These are phyloP conservation scores for Oxyscelio sp. DNA, from an alignment of 2,888 invertebrate species.

Conservation along the genomic window DNA sequence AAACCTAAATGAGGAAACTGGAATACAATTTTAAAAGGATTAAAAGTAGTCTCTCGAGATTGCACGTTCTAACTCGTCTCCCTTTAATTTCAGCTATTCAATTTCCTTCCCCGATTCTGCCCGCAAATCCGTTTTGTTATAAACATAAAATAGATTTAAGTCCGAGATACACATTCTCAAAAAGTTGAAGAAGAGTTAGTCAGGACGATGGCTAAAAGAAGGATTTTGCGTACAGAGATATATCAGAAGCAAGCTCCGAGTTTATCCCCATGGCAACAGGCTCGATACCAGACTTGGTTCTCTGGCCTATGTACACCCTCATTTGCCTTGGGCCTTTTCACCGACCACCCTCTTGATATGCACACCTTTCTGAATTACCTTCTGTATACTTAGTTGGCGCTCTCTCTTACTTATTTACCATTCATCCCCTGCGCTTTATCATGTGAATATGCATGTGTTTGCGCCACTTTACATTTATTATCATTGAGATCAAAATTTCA, in stretches of 20 bases:
- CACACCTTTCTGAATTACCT: slow-evolving; percentile 58
- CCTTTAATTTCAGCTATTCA: too few species aligned
- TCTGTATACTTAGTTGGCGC: slow-evolving; percentile 34
- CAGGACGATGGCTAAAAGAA: slow-evolving; percentile 30
- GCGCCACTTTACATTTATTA: slow-evolving; percentile 51
- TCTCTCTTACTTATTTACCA: slow-evolving; percentile 54
- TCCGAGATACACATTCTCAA: slow-evolving; percentile 24
- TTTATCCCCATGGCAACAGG: slow-evolving; percentile 83
- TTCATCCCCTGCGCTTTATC: slow-evolving; percentile 48
- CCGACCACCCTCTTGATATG: slow-evolving; percentile 32
- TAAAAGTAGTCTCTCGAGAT: too few species aligned
- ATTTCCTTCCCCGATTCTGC: neutral
- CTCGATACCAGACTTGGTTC: slow-evolving; percentile 79
- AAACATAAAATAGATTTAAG: slow-evolving; percentile 6
- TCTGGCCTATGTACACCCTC: slow-evolving; percentile 58
- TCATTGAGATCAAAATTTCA: slow-evolving; percentile 16
- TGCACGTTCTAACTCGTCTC: too few species aligned
- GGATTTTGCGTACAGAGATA: slow-evolving; percentile 58
- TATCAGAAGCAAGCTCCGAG: slow-evolving; percentile 69
- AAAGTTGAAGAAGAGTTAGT: slow-evolving; percentile 18
- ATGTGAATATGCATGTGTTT: slow-evolving; percentile 45
- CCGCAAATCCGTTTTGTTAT: neutral
- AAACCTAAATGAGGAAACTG: too few species aligned
- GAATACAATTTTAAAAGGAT: too few species aligned
- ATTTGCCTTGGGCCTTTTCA: slow-evolving; percentile 66